Percentiles rank a stretch among this genome's conserved stretches.
Conservation (phyloP, 2,797 vertebrate genomes). For the Phoxinus dragarum region DNA sequence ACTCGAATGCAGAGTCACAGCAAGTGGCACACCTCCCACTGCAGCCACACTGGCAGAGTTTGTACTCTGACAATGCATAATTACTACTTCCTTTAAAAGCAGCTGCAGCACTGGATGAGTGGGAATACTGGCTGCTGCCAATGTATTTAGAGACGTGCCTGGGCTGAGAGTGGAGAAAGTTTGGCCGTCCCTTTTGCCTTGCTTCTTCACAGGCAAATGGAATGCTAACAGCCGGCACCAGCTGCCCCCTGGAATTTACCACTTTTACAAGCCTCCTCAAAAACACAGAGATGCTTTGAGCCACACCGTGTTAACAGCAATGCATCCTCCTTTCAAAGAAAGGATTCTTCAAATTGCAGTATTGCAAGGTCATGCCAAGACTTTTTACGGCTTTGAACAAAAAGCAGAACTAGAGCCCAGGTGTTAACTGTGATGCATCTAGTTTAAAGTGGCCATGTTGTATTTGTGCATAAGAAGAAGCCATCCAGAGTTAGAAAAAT, state of each 20-base stretch:
- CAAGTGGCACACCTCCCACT: constrained; percentile 21
- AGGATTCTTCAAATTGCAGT: constrained; percentile 17
- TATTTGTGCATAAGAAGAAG: constrained; percentile 20
- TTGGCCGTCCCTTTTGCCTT: constrained; percentile 30
- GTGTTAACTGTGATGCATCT: not conserved
- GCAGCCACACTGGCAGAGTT: constrained; percentile 18
- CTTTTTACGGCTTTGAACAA: not conserved
- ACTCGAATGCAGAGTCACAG: constrained; percentile 38
- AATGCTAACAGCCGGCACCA: constrained; percentile 79
- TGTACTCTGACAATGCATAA: constrained; percentile 37
- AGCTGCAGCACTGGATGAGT: constrained; percentile 36
- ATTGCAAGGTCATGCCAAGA: not conserved
- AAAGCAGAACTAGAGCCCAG: not conserved
- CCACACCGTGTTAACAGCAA: constrained; percentile 38
- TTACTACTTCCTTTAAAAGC: constrained; percentile 39
- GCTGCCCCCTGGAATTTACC: constrained; percentile 77
- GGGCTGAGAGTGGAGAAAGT: constrained; percentile 35
- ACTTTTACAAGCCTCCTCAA: constrained; percentile 75
- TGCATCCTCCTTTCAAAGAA: constrained; percentile 9
- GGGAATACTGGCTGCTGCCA: constrained; percentile 27
- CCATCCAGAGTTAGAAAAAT: constrained; percentile 68
- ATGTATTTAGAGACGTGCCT: constrained; percentile 37
- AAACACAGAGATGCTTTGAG: constrained; percentile 50
- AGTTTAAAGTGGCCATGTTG: constrained; percentile 1
- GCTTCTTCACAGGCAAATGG: constrained; percentile 56